Evolutionary conservation across 2,113 vertebrate species (phyloP).

Genomic region (Arvicanthis niloticus): DNA sequence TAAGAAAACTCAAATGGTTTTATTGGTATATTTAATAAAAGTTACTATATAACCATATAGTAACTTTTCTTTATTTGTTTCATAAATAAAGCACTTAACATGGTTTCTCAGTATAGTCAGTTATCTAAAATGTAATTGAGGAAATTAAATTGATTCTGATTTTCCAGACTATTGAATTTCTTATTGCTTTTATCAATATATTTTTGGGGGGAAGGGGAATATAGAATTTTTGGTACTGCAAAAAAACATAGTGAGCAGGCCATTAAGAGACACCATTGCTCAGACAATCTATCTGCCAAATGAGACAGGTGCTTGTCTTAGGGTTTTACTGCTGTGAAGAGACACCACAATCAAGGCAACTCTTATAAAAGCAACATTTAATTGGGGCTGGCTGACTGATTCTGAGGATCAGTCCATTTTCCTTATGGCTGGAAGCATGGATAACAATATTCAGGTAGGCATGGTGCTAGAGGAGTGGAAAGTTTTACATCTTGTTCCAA

Average conservation of each 20-base stretch:
- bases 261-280: neutral
- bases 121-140: neutral
- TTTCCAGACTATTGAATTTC: neutral
- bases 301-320: neutral
- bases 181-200: neutral
- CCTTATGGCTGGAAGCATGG: too few species aligned
- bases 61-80: neutral
- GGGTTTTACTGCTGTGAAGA: too few species aligned
- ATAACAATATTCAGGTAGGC: too few species aligned
- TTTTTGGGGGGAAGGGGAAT: neutral
- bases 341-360: too few species aligned
- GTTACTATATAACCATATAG: neutral
- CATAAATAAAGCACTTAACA: neutral
- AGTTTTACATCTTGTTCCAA: too few species aligned
- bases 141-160: neutral
- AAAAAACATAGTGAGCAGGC: neutral
- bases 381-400: too few species aligned
- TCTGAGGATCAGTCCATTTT: too few species aligned
- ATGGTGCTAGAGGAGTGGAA: too few species aligned
- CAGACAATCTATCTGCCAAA: neutral
- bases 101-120: neutral
- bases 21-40: neutral
- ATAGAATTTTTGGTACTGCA: neutral
- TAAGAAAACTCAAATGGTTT: neutral
- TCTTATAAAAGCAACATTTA: too few species aligned